Conservation (phyloP, 2,888 invertebrate species). For the Apodemia zela region DNA sequence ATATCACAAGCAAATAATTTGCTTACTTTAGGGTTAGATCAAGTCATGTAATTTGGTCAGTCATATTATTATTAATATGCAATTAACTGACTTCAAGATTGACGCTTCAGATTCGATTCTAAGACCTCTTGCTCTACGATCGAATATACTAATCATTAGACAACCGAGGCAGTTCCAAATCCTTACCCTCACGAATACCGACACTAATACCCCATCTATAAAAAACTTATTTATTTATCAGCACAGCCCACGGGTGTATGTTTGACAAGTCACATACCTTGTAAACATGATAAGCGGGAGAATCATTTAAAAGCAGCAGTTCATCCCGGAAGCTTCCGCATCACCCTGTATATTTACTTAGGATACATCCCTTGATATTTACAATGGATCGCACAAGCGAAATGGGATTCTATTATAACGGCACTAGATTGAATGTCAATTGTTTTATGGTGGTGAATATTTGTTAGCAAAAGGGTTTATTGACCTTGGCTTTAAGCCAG, state of each 20-base stretch:
- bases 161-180: no score
- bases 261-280: conserved; percentile 17
- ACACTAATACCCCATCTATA: conserved; percentile 13
- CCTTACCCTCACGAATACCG: not conserved
- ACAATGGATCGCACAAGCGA: conserved; percentile 44
- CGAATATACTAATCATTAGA: no score
- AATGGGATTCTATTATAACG: conserved; percentile 45
- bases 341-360: conserved; percentile 72
- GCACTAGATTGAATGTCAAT: conserved; percentile 46
- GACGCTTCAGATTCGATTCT: no score
- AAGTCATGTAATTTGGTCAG: no score
- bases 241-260: conserved; percentile 8
- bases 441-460: conserved; percentile 44
- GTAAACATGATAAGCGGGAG: conserved; percentile 26
- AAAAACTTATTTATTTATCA: conserved; percentile 23
- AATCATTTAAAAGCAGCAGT: conserved; percentile 39
- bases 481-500: conserved; percentile 71
- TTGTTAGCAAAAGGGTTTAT: conserved; percentile 61
- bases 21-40: no score
- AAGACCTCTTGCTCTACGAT: no score
- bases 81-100: no score
- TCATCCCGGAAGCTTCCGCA: conserved; percentile 55
- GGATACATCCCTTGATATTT: conserved; percentile 69
- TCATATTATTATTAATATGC: no score
- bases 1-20: no score